Base-by-base conservation (phyloP, 2,888 invertebrate species). In the Lochmaea capreae region DNA sequence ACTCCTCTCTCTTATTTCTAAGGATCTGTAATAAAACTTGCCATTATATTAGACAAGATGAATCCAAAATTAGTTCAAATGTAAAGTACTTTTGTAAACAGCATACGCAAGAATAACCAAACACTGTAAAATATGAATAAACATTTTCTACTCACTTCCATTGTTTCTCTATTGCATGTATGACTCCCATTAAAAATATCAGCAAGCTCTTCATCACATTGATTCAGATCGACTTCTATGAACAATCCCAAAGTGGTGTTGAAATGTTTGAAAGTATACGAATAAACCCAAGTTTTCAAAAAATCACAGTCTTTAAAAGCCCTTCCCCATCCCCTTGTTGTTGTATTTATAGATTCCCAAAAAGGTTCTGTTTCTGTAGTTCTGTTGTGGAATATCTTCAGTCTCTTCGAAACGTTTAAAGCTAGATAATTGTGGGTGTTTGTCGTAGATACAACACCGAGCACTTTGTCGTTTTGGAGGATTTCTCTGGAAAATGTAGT, bases 131-230 rank as follows among this genome's bases (percentile, higher is more conserved):
- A n/a, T n/a, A n/a, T n/a, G n/a, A n/a, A n/a, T n/a, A n/a, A n/a
- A n/a, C n/a, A n/a, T n/a, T n/a, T n/a, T n/a, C n/a, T n/a, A n/a
- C 78, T 76, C 67, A 80, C 81, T 76, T 77, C 57, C 58, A 90
- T 90, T 22, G 90, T 88, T 75, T 88, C 86, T 33, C 83, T 83
- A 78, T 89, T 88, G 82, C 91, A 93, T 84, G 89, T 89, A 83
- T 92, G 90, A n/a, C 88, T 88, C 39, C 91, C 91, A 46, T 92
- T 92, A 81, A 94, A 91, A 83, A 93, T 90, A 74, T 92, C 91
- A 80, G 90, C 89, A 85, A 93, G 90, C 42, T 89, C 88, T 75
- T 91, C 90, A 82, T 93, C 93, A 86, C 95, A 95, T 76, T 93
- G 93, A 87, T 95, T 89, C 78, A 93, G 88, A 75, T 92, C 89